phyloP scores from a whole-genome alignment of 1,140 invertebrate species.

The Apis florea region DNA sequence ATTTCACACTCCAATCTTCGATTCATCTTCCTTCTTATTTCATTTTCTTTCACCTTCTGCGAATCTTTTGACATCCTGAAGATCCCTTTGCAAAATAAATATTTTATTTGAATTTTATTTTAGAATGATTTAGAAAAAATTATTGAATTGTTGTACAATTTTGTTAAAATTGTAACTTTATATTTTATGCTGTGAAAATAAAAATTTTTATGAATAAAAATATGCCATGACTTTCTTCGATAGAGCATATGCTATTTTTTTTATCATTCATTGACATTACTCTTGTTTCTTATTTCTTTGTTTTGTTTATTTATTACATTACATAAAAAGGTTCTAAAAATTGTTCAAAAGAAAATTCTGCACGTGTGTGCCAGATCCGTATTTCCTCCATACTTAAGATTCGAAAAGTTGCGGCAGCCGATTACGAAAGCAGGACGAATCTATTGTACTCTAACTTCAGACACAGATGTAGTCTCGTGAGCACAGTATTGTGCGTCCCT shows the following conservation, averaged over 20 bases:
- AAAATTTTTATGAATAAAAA: too few species aligned
- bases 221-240: too few species aligned
- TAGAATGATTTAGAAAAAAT: neutral
- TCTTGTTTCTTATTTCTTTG: neutral
- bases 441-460: neutral
- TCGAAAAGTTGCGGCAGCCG: too few species aligned
- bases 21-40: constrained; percentile 22
- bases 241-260: neutral
- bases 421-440: neutral
- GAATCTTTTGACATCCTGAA: neutral
- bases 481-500: constrained; percentile 10
- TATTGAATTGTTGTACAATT: neutral
- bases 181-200: neutral
- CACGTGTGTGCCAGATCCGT: constrained; percentile 45
- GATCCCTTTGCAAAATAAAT: neutral
- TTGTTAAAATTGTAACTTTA: neutral
- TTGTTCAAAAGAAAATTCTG: neutral
- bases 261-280: neutral
- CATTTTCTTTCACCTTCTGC: neutral
- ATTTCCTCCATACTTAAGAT: neutral
- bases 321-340: too few species aligned
- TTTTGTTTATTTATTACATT: neutral
- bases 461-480: constrained; percentile 7
- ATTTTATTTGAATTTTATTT: neutral
- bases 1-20: constrained; percentile 55